These are phyloP conservation scores for Plectrocnemia conspersa DNA, from an alignment of 1,140 invertebrate species.

Conservation along the genomic window DNA sequence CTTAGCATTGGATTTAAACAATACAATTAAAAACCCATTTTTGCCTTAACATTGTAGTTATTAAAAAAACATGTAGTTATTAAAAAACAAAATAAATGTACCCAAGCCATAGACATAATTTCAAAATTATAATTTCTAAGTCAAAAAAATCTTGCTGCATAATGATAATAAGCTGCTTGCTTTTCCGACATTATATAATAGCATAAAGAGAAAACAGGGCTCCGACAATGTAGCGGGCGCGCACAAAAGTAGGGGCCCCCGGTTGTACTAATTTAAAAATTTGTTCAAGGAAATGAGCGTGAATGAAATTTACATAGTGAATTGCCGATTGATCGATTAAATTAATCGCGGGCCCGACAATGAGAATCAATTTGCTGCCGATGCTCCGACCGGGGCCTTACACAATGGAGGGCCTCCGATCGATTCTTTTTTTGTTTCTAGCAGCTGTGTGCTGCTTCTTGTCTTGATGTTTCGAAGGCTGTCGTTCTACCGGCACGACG, in stretches of 20 bases:
- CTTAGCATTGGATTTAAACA: too few species aligned
- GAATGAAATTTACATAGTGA: conserved; percentile 34
- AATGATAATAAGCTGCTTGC: too few species aligned
- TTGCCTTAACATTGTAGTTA: too few species aligned
- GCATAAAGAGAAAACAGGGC: conserved; percentile 16
- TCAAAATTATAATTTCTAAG: too few species aligned
- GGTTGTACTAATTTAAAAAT: conserved; percentile 31
- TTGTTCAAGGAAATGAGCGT: conserved; percentile 34
- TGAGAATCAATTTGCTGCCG: conserved; percentile 29
- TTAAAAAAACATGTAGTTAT: too few species aligned
- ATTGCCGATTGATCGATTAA: conserved; percentile 32
- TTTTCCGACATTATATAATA: too few species aligned
- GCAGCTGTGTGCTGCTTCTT: neutral
- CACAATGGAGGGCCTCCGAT: conserved; percentile 6
- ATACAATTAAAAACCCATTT: too few species aligned
- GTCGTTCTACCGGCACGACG: too few species aligned
- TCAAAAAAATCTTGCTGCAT: too few species aligned
- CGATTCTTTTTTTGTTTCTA: neutral
- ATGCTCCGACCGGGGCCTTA: neutral
- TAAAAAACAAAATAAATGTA: too few species aligned
- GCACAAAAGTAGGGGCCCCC: conserved; percentile 11
- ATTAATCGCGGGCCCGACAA: conserved; percentile 32
- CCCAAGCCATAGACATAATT: too few species aligned
- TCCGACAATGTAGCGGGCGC: conserved; percentile 19
- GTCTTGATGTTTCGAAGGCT: neutral